Evolutionary conservation across 2,113 vertebrate species (phyloP).

Genomic region (Grantiella picta): DNA sequence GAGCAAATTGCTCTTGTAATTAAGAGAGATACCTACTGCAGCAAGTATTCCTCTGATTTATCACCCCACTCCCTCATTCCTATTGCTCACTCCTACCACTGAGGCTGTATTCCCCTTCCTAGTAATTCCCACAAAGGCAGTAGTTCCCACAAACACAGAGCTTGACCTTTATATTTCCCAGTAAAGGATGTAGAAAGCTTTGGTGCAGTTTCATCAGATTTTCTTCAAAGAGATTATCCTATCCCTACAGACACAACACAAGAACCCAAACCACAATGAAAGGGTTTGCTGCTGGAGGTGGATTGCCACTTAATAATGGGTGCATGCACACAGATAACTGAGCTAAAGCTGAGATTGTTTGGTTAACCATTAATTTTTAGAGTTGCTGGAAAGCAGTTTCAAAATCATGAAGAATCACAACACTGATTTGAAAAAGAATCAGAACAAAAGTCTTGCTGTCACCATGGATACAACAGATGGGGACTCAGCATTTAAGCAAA

Average conservation of each 20-base stretch:
- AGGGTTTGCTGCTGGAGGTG: neutral
- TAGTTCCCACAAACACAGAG: neutral
- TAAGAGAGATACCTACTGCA: neutral
- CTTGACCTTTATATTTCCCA: neutral
- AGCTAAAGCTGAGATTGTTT: neutral
- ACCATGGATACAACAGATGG: constrained; percentile 31
- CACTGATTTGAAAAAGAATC: neutral
- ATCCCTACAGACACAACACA: neutral
- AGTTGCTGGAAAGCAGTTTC: neutral
- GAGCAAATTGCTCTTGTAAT: neutral
- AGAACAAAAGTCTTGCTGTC: neutral
- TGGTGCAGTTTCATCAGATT: neutral
- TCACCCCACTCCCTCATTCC: neutral
- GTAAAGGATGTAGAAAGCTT: neutral
- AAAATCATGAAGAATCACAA: constrained; percentile 25
- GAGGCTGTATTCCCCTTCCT: neutral
- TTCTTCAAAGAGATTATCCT: neutral
- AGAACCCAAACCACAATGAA: neutral
- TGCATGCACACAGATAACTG: neutral
- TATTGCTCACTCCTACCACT: neutral
- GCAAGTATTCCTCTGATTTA: neutral
- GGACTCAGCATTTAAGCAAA: neutral
- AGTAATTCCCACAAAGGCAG: neutral
- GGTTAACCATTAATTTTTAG: neutral
- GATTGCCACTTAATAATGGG: neutral